Base-by-base conservation (phyloP, 2,113 vertebrate genomes). In the Pollimyrus isidori region DNA sequence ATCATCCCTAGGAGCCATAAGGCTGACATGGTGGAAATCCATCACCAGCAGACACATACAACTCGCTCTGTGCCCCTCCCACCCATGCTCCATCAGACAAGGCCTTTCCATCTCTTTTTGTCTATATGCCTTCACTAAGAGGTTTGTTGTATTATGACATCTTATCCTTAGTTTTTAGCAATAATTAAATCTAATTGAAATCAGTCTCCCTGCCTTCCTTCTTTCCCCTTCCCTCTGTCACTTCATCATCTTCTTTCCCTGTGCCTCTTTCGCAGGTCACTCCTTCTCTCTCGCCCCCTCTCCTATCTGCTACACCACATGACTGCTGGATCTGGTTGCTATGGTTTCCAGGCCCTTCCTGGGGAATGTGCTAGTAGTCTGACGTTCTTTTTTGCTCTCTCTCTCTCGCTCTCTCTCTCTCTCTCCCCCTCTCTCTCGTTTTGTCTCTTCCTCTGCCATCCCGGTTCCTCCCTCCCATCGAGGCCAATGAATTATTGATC, bases 301-400 rank as follows among this genome's bases (percentile, higher is more conserved):
- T 88, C 88, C 92, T 90, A 94, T 94, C 92, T 93, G 93, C 93
- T 90, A 91, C 93, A 93, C 94, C 95, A 96, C 92, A 94, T 95
- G 96, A 95, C 92, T 94, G 91, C 95, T 93, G 91, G 94, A 92
- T 94, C 94, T 93, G 93, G 96, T 96, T 96, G 93, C 95, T 93
- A 96, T 95, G 94, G 95, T 89, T 92, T 96, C 95, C 89, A 89
- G 91, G 90, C 91, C 94, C 94, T 94, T 95, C 94, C 93, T 93
- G 91, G 93, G 92, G 93, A 96, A 95, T 95, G 94, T 92, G 91
- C 93, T 93, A 89, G 92, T 91, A 91, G 91, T 92, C 91, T 87
- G 65, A 88, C 89, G 92, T 87, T 45, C 89, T 90, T 85, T 92
- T 89, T 92, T 90, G 89, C 58, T 76, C 88, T 92, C 86, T 91